Evolutionary conservation across 2,888 invertebrate species (phyloP).

Genomic region (Drosophila tanythrix): DNA sequence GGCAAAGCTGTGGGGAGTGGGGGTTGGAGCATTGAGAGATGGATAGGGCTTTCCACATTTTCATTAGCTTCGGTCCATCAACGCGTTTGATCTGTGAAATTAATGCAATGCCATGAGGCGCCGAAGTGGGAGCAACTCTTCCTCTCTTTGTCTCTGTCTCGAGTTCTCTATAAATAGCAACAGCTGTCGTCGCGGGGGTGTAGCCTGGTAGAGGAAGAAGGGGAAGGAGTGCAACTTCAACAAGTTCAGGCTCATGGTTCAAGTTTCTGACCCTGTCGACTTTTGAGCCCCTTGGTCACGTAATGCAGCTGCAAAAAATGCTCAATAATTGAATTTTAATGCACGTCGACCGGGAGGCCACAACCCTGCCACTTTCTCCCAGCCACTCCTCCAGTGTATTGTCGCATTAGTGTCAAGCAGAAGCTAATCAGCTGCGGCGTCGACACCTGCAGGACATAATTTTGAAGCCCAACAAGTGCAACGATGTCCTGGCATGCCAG

Average conservation of each 20-base stretch:
- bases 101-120: constrained; percentile 73
- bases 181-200: constrained; percentile 50
- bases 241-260: constrained; percentile 28
- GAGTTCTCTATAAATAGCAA: constrained; percentile 66
- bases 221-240: constrained; percentile 17
- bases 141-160: constrained; percentile 4
- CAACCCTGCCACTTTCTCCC: not conserved
- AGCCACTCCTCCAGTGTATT: not conserved
- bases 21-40: not conserved
- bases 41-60: constrained; percentile 48
- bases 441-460: constrained; percentile 76
- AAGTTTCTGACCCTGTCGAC: constrained; percentile 51
- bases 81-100: constrained; percentile 79
- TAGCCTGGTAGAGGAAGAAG: not conserved
- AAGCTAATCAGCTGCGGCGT: constrained; percentile 69
- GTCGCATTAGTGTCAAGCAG: constrained; percentile 70
- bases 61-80: constrained; percentile 72
- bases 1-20: constrained; percentile 13
- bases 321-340: constrained; percentile 74
- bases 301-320: constrained; percentile 59
- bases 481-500: constrained; percentile 35
- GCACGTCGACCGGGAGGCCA: constrained; percentile 36
- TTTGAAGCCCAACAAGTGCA: constrained; percentile 71
- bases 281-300: constrained; percentile 61
- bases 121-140: constrained; percentile 42